Base-by-base conservation (phyloP, 2,113 vertebrate genomes). In the Piaya cayana region DNA sequence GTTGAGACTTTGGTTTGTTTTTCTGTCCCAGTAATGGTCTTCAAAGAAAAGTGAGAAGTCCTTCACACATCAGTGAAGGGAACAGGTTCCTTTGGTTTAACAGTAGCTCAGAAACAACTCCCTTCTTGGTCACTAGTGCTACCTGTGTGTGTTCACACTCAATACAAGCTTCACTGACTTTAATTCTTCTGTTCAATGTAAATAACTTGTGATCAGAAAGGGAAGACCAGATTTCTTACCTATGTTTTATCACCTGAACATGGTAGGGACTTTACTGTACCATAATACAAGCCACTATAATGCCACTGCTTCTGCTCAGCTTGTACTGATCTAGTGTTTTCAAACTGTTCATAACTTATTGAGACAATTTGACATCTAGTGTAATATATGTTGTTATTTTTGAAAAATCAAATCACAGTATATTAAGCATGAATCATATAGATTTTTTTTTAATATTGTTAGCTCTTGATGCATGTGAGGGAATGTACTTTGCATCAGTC, bases 401-500 rank as follows among this genome's bases (percentile, higher is more conserved):
- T 52, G 42, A 82, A 85, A 87, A 85, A 65, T n/a, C 43, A 76
- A 74, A 74, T 34, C 26, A 56, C 14, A 52, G 18, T 52, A 34
- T 90, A 64, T 78, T 71, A 94, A 74, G 29, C 56, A 59, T 77
- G 68, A 90, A 77, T 63, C 80, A 17, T 45, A 43, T 43, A 37
- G n/a, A 36, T 77, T 59, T 76, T 72, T 77, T 59, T 76, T 69
- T 85, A 47, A 65, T 70, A 36, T 26, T 49, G 26, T 74, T 94
- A 92, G 37, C 5, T 59, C 52, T 81, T 81, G 63, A 63, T 83
- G 71, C 4, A 42, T 65, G 76, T 0, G 43, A 81, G 82, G 62
- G 88, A 83, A 88, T 63, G 70, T 70, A 90, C 84, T 96, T 95
- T 88, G 55, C 71, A 82, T 79, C 43, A 80, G 60, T 42, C 32